Percentiles rank a stretch among this genome's conserved stretches.
Evolutionary conservation across 2,888 invertebrate species (phyloP).

Genomic region (Heliconius sara): DNA sequence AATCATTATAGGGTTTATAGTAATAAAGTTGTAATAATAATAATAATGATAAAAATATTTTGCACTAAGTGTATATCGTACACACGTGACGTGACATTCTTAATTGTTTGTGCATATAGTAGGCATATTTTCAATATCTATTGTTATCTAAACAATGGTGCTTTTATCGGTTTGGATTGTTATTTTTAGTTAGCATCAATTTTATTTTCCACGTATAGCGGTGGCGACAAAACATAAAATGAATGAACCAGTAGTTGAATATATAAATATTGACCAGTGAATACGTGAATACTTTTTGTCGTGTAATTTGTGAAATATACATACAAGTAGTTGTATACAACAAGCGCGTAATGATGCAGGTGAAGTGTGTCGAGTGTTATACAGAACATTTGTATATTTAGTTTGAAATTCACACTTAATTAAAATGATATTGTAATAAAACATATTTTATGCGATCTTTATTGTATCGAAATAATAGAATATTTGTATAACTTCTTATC

Average conservation of each 20-base stretch:
- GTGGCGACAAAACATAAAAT: constrained; percentile 2
- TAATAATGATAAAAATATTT: neutral
- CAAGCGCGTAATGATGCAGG: neutral
- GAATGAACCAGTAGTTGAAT: neutral
- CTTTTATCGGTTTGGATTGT: constrained; percentile 15
- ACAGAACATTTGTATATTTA: neutral
- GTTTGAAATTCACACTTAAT: neutral
- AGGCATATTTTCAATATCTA: constrained; percentile 10
- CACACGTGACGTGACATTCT: neutral
- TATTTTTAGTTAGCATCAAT: constrained; percentile 13
- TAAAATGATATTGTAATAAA: neutral
- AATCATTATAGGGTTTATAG: too few relatives aligned
- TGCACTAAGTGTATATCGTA: neutral
- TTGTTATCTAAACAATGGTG: constrained; percentile 16
- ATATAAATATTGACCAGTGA: constrained; percentile 8
- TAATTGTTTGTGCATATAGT: neutral
- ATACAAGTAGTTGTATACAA: neutral
- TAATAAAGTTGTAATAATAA: too few relatives aligned
- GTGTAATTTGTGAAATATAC: neutral
- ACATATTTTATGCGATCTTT: neutral
- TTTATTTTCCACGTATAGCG: neutral
- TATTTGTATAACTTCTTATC: too few relatives aligned
- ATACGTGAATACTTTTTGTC: neutral
- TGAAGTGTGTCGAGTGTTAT: neutral
- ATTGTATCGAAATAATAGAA: neutral